Evolutionary conservation across 1,140 invertebrate genomes (phyloP), one percentile per base, ranked within the genome.

Genomic region (Chrysopa pallens): DNA sequence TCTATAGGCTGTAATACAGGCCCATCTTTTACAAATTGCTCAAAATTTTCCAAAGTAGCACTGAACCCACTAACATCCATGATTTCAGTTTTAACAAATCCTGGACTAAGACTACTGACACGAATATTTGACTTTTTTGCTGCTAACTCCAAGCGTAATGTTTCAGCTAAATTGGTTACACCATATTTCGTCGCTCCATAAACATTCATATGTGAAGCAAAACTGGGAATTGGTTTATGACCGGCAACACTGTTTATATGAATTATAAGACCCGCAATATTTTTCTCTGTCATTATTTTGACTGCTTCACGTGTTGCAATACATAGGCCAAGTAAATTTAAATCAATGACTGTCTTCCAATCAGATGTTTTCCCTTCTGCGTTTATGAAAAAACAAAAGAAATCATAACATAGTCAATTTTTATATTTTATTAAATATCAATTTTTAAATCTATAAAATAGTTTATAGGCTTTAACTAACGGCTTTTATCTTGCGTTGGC

Each of bases 131-230:
- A 63, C 13, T 69, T 67, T n/a, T 60, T 52, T 4, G 56, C 51
- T 0, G 59, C 55, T 17, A 87, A 63, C 56, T 87, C 83, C 31
- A 69, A 68, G 29, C 73, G 58, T 6, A 83, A 52, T 0, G 73
- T 67, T 44, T 76, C 68, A 1, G 71, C 69, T 43, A 86, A 58
- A 0, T 72, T 74, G 2, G 70, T 79, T 1, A 84, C 56, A 0
- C 76, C 80, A 59, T 70, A 70, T 63, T 86, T 86, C n/a, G 72
- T 73, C 8, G 73, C 68, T 1, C 67, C 46, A 55, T 85, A 86
- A 31, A 78, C 53, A 49, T 53, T 64, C 0, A 46, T 38, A 0
- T 59, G 47, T 6, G 53, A 11, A 11, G 54, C 50, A 4, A 67
- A 61, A 3, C 69, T 23, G 17, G 31, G 6, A 11, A 33, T 33